A percentile compares a stretch with the other conserved stretches of the same genome.
Evolutionary conservation across 2,888 invertebrate genomes (phyloP).

Genomic region (Bombylius major): DNA sequence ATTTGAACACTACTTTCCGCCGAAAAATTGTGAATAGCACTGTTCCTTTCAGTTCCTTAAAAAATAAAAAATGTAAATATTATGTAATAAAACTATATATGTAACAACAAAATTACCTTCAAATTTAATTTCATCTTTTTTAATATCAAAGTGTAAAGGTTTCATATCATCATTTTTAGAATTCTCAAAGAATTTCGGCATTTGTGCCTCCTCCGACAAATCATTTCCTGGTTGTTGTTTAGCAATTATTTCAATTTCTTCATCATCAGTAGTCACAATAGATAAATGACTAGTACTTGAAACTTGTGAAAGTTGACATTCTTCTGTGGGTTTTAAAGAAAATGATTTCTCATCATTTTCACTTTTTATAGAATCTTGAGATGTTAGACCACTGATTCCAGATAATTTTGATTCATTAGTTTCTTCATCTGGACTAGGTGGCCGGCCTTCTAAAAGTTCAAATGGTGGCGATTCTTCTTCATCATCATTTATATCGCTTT

Average conservation of each 20-base stretch:
- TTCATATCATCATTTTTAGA: slow-evolving; percentile 15
- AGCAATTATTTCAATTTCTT: slow-evolving; percentile 9
- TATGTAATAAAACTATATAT: not conserved
- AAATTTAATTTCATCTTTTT: slow-evolving; percentile 33
- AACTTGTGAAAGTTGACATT: slow-evolving; percentile 49
- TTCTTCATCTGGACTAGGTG: slow-evolving; percentile 32
- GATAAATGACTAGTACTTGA: slow-evolving; percentile 47
- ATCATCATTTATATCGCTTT: slow-evolving; percentile 27
- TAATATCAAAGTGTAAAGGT: slow-evolving; percentile 31
- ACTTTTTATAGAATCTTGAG: slow-evolving; percentile 25
- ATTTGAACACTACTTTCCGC: not conserved
- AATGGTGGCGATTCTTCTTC: slow-evolving; percentile 53
- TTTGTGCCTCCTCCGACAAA: slow-evolving; percentile 35
- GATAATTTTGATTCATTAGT: slow-evolving; percentile 46
- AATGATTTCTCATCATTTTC: not conserved
- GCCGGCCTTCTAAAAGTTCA: slow-evolving; percentile 44
- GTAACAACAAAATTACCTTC: slow-evolving; percentile 20
- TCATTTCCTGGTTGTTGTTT: slow-evolving; percentile 32
- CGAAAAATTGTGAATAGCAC: not conserved
- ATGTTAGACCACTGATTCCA: slow-evolving; percentile 38
- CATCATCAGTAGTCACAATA: slow-evolving; percentile 40
- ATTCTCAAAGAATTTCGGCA: slow-evolving; percentile 35
- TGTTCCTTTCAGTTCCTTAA: slow-evolving; percentile 25
- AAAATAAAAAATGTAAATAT: not conserved
- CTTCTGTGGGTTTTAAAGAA: slow-evolving; percentile 34